phyloP scores from a whole-genome alignment of 92 coral and sea anemone genomes.

The Ricordea florida region DNA sequence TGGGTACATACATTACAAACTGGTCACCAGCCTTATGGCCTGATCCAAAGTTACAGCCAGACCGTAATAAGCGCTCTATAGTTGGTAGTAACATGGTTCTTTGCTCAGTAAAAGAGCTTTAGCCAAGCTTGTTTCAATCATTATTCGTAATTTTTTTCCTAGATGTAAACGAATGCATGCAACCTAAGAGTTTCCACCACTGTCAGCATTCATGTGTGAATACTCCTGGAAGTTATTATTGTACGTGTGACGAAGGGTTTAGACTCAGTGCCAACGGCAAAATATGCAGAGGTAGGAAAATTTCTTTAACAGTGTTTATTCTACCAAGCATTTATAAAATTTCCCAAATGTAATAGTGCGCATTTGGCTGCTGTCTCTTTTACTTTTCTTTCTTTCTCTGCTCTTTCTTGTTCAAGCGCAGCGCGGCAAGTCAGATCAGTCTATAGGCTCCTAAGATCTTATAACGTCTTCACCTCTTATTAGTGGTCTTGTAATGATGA shows the following conservation, averaged over 20 bases:
- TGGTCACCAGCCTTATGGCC: background rate
- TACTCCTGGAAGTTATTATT: conserved; percentile 93
- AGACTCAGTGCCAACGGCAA: conserved; percentile 91
- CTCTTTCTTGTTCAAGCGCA: no score
- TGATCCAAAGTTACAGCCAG: background rate
- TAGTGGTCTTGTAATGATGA: no score
- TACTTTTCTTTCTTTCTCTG: no score
- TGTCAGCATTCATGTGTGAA: conserved; percentile 89
- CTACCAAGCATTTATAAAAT: background rate
- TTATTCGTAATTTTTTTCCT: background rate
- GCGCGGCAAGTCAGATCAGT: no score
- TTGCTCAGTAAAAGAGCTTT: no score
- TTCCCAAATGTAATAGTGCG: no score
- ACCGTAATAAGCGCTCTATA: no score
- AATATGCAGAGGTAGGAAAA: conserved; percentile 74
- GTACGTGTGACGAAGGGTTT: conserved; percentile 80
- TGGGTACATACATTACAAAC: background rate
- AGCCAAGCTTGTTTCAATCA: background rate
- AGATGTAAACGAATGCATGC: conserved; percentile 85
- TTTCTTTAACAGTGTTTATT: background rate
- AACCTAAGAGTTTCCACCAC: conserved; percentile 76
- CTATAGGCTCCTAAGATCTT: no score
- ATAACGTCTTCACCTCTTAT: no score
- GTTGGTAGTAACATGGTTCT: no score
- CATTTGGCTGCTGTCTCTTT: no score